Conservation (phyloP, 2,797 vertebrate species). For the Etheostoma nigrum region DNA sequence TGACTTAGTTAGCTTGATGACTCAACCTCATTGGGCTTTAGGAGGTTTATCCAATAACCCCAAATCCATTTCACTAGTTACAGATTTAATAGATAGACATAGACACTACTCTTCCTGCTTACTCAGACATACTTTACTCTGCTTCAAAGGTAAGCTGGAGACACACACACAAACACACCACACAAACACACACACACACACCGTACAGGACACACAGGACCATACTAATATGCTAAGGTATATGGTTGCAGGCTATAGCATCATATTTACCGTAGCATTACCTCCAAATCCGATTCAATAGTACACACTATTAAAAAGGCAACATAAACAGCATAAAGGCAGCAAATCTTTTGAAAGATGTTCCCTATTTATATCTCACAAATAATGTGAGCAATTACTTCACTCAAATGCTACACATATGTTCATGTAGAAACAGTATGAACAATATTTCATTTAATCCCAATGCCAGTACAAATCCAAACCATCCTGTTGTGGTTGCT, state of each 20-base stretch:
- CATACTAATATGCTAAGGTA: not conserved
- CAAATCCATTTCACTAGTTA: constrained; percentile 58
- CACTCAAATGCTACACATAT: constrained; percentile 18
- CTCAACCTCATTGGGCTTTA: constrained; percentile 33
- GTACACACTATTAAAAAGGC: too few relatives aligned
- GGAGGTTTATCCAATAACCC: constrained; percentile 53
- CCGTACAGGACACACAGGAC: too few relatives aligned
- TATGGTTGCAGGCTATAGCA: not conserved
- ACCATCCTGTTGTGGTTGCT: constrained; percentile 49
- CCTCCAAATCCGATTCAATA: too few relatives aligned
- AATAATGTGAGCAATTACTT: constrained; percentile 26
- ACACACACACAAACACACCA: too few relatives aligned
- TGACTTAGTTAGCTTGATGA: constrained; percentile 54
- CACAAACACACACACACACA: too few relatives aligned
- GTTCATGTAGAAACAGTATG: constrained; percentile 41
- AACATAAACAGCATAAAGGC: not conserved
- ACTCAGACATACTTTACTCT: not conserved
- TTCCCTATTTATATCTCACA: constrained; percentile 13
- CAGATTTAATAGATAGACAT: constrained; percentile 41
- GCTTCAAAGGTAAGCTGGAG: not conserved
- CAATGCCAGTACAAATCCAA: constrained; percentile 38
- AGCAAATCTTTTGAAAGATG: constrained; percentile 1
- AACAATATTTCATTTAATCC: constrained; percentile 40
- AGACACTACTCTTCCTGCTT: constrained; percentile 21
- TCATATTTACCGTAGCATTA: not conserved